A percentile compares a stretch with the other conserved stretches of the same genome.
These are phyloP conservation scores for Carduelis carduelis DNA, from an alignment of 2,797 vertebrate species.

Conservation along the genomic window DNA sequence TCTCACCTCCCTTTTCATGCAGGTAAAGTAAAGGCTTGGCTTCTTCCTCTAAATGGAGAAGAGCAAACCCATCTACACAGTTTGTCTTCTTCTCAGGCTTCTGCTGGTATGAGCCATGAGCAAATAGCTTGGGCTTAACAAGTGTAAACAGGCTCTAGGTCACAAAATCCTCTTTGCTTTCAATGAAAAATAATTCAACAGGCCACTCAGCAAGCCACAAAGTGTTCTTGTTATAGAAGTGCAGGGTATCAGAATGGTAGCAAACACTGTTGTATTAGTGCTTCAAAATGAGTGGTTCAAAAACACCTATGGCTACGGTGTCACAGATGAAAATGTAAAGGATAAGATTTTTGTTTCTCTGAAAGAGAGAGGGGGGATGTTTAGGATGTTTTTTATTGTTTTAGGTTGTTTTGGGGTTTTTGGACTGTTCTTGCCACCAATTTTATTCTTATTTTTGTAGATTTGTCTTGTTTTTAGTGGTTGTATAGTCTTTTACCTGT, in stretches of 20 bases:
- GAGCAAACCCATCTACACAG: not conserved
- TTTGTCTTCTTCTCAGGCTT: not conserved
- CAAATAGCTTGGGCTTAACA: not conserved
- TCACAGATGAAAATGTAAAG: not conserved
- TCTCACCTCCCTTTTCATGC: not conserved
- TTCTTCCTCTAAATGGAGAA: not conserved
- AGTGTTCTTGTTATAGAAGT: not conserved
- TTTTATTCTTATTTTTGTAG: not conserved
- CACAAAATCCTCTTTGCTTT: not conserved
- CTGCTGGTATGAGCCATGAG: not conserved
- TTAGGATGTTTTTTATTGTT: not conserved
- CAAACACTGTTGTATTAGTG: not conserved
- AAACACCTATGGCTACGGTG: not conserved
- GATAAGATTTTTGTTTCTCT: not conserved
- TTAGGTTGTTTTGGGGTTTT: not conserved
- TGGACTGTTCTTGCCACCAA: not conserved
- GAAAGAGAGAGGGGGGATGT: not conserved
- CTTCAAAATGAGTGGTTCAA: not conserved
- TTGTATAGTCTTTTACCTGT: conserved; percentile 44
- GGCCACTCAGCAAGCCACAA: not conserved
- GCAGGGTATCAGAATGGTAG: not conserved
- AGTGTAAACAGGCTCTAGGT: not conserved
- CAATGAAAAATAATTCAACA: not conserved
- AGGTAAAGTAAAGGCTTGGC: not conserved
- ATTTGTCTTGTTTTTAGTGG: conserved; percentile 19